These are phyloP conservation scores for Tipula lateralis DNA, from an alignment of 2,888 invertebrate species.

Conservation along the genomic window DNA sequence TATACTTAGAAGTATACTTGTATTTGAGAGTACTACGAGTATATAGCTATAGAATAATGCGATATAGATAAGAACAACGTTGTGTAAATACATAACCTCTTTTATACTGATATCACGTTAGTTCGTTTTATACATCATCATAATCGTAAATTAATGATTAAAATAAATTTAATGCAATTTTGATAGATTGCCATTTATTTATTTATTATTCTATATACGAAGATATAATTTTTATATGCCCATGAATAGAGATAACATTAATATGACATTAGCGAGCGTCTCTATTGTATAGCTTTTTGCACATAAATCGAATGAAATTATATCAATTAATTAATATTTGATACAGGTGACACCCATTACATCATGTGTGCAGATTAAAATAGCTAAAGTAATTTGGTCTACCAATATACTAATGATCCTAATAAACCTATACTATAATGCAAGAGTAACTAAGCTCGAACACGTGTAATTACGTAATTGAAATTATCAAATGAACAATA, in stretches of 20 bases:
- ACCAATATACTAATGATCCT: too few species aligned
- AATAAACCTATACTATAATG: too few species aligned
- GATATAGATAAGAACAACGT: neutral
- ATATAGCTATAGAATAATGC: neutral
- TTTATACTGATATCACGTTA: neutral
- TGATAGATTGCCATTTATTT: neutral
- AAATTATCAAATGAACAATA: too few species aligned
- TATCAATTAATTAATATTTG: too few species aligned
- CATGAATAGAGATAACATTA: neutral
- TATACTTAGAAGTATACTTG: too few species aligned
- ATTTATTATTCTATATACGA: neutral
- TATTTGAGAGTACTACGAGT: neutral
- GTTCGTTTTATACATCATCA: neutral
- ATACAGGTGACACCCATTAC: too few species aligned
- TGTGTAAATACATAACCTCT: neutral
- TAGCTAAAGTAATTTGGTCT: too few species aligned
- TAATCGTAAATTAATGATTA: neutral
- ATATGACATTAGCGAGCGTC: neutral
- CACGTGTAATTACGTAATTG: too few species aligned
- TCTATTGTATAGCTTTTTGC: too few species aligned
- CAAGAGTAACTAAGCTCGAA: too few species aligned
- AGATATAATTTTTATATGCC: neutral
- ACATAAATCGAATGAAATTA: too few species aligned
- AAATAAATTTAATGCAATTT: neutral
- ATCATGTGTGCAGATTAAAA: too few species aligned